These are phyloP conservation scores for Scotopteryx bipunctaria DNA, from an alignment of 2,888 invertebrate species.

Conservation along the genomic window DNA sequence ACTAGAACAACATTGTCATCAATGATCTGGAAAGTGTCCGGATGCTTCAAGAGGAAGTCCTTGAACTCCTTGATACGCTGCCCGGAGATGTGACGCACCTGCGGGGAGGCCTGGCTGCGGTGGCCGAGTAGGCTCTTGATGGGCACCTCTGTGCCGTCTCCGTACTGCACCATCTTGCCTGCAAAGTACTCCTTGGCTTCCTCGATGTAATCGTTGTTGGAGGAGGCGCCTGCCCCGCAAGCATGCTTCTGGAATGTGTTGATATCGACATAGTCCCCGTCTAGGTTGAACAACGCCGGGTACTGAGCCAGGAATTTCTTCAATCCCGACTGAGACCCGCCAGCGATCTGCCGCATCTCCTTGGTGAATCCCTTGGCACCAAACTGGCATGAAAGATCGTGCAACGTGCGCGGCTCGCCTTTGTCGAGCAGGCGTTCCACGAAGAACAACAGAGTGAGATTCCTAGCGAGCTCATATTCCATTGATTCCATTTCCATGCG, in stretches of 20 bases:
- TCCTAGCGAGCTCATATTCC: slow-evolving; percentile 96
- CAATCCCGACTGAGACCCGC: slow-evolving; percentile 97
- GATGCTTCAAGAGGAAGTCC: slow-evolving; percentile 93
- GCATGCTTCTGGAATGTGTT: slow-evolving; percentile 88
- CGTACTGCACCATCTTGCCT: slow-evolving; percentile 96
- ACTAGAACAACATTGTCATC: slow-evolving; percentile 93
- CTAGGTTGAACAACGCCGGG: slow-evolving; percentile 97
- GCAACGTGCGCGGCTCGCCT: slow-evolving; percentile 96
- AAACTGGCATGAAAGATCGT: slow-evolving; percentile 99
- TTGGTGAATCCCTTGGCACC: slow-evolving; percentile 99
- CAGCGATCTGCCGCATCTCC: slow-evolving; percentile 98
- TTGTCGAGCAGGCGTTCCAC: slow-evolving; percentile 99
- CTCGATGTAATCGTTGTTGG: slow-evolving; percentile 94
- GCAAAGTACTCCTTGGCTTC: slow-evolving; percentile 99
- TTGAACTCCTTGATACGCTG: slow-evolving; percentile 97
- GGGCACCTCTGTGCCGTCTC: slow-evolving; percentile 97
- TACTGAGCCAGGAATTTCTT: slow-evolving; percentile 98
- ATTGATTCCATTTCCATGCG: slow-evolving; percentile 92
- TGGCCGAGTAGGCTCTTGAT: slow-evolving; percentile 98
- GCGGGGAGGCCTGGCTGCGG: slow-evolving; percentile 97
- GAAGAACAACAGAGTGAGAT: slow-evolving; percentile 98
- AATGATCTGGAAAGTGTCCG: slow-evolving; percentile 92
- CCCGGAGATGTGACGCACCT: slow-evolving; percentile 97
- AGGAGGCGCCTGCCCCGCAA: slow-evolving; percentile 83
- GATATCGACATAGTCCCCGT: slow-evolving; percentile 95